Evolutionary conservation across 2,113 vertebrate species (phyloP).

Genomic region (Callithrix jacchus): DNA sequence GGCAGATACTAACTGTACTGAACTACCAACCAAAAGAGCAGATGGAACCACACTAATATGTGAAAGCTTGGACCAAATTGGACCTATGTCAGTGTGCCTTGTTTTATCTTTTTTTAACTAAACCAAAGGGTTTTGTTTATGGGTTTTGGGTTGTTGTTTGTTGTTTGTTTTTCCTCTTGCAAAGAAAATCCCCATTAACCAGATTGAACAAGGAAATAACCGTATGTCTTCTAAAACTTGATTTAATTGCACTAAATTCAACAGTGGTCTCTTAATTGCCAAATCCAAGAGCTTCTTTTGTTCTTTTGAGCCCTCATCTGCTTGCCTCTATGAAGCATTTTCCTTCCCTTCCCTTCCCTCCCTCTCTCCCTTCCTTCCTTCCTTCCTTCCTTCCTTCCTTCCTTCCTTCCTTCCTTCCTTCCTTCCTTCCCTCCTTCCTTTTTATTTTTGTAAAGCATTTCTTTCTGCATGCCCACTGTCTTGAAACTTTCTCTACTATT

Average conservation of each 20-base stretch:
- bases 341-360: not conserved
- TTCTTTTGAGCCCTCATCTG: not conserved
- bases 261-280: not conserved
- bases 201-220: not conserved
- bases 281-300: not conserved
- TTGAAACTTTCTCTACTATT: not conserved
- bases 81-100: not conserved
- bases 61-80: not conserved
- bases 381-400: too few relatives aligned
- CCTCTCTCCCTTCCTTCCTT: accelerated
- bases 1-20: not conserved
- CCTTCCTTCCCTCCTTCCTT: not conserved
- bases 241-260: not conserved
- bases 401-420: too few relatives aligned
- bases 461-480: not conserved
- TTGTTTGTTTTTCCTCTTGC: not conserved
- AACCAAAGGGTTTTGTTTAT: not conserved
- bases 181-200: not conserved
- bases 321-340: not conserved
- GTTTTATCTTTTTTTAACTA: not conserved
- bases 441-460: not conserved
- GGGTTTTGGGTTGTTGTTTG: not conserved
- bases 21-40: not conserved
- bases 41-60: not conserved
- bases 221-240: not conserved